Evolutionary conservation across 2,113 vertebrate genomes (phyloP), one percentile per base, ranked within the genome.

Genomic region (Leptosomus discolor): DNA sequence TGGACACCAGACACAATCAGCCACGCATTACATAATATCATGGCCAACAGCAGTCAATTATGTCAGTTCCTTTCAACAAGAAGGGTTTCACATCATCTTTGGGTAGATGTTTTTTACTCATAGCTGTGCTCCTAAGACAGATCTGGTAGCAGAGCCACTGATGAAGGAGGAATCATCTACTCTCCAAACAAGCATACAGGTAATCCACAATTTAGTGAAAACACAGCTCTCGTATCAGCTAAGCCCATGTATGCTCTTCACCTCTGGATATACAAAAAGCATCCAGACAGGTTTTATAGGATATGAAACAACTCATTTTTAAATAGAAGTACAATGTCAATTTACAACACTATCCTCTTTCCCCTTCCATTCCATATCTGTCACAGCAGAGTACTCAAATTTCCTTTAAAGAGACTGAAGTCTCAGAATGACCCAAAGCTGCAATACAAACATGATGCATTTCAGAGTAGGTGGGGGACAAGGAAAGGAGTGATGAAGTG

Each of bases 151-250:
- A 70, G 26, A 53, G 34, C 6, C 61, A n/a, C 29, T 57, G 36
- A 80, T 23, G 11, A 83, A 68, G 36, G 54, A 3, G 11, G 43
- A 71, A 88, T 64, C 57, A 54, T 17, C 41, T 81, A 5, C 45
- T 68, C 65, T 48, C 63, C 48, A 24, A 58, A 51, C 3, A 46
- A 10, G 27, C 12, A 64, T 5, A 30, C 0, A 0, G 5, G 11
- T 30, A 43, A 56, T 26, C 39, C 73, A 74, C 22, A 65, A 61
- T 75, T 54, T 0, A 1, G 1, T 19, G 10, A 37, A 60, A 78
- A 71, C 3, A 41, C 63, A 73, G 22, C 29, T 93, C 48, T 82
- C 27, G 0, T 46, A 48, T 15, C 65, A 91, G 34, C 39, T 34
- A 57, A 56, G 11, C 57, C 5, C 22, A 17, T 1, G 5, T 1